These are phyloP conservation scores for Hippocampus zosterae DNA, from an alignment of 2,113 vertebrate genomes.

Conservation along the genomic window DNA sequence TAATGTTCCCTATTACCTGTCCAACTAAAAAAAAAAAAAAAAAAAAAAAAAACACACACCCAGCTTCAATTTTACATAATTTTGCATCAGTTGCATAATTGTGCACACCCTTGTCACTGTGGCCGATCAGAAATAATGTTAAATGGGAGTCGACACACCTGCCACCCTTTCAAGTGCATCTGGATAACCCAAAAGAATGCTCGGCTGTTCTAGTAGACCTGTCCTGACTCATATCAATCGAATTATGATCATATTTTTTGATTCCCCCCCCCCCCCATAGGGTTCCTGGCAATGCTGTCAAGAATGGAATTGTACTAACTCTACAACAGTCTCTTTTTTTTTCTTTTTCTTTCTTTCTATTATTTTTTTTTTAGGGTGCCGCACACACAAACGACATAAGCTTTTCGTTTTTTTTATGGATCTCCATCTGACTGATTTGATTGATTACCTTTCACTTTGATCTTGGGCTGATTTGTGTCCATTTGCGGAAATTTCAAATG, in stretches of 20 bases:
- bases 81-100: neutral
- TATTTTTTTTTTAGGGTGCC: constrained; percentile 55
- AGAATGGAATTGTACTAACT: constrained; percentile 17
- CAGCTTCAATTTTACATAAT: neutral
- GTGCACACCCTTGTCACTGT: neutral
- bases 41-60: no score
- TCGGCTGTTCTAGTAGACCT: no score
- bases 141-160: neutral
- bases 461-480: constrained; percentile 9
- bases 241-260: no score
- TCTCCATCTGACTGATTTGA: neutral
- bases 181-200: no score
- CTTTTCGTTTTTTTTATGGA: neutral
- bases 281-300: neutral
- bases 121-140: neutral
- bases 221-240: no score
- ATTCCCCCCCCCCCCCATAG: constrained; percentile 6
- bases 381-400: constrained; percentile 3
- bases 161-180: no score
- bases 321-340: constrained; percentile 23
- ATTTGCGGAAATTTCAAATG: neutral
- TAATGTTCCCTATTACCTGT: no score
- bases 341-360: constrained; percentile 29
- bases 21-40: no score
- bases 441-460: neutral